phyloP scores from a whole-genome alignment of 2,797 vertebrate species.

The Pseudochirops cupreus region DNA sequence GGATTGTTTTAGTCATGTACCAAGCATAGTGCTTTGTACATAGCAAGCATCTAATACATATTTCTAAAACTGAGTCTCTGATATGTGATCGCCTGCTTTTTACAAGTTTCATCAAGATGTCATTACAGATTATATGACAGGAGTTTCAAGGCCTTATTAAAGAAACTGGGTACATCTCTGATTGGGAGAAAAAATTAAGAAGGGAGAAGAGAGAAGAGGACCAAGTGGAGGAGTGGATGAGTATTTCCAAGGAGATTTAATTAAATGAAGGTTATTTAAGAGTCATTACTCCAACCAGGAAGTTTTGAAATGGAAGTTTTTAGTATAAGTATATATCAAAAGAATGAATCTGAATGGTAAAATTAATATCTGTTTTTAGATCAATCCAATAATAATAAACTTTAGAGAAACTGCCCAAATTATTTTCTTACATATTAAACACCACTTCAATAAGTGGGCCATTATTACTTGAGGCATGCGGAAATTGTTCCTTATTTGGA shows the following conservation, averaged over 20 bases:
- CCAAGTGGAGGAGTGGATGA: background rate
- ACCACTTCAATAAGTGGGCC: slow-evolving; percentile 8
- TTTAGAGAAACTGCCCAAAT: slow-evolving; percentile 9
- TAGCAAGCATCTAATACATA: background rate
- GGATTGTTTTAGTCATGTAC: background rate
- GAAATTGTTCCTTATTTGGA: slow-evolving; percentile 17
- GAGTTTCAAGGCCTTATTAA: background rate
- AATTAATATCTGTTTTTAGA: slow-evolving; percentile 31
- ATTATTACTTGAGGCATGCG: slow-evolving; percentile 27
- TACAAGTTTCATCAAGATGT: background rate
- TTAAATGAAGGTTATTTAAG: background rate
- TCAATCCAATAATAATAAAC: background rate
- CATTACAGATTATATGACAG: background rate
- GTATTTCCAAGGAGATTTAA: background rate
- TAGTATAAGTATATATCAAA: slow-evolving; percentile 2
- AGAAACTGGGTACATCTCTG: background rate
- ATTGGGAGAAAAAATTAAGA: background rate
- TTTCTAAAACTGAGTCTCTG: background rate
- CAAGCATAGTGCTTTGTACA: background rate
- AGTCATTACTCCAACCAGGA: slow-evolving; percentile 39
- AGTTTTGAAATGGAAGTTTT: background rate
- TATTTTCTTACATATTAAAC: slow-evolving; percentile 44
- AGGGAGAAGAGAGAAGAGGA: background rate
- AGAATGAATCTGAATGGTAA: slow-evolving; percentile 11
- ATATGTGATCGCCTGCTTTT: background rate